phyloP scores from a whole-genome alignment of 2,113 vertebrate species.

The Plectropomus leopardus region DNA sequence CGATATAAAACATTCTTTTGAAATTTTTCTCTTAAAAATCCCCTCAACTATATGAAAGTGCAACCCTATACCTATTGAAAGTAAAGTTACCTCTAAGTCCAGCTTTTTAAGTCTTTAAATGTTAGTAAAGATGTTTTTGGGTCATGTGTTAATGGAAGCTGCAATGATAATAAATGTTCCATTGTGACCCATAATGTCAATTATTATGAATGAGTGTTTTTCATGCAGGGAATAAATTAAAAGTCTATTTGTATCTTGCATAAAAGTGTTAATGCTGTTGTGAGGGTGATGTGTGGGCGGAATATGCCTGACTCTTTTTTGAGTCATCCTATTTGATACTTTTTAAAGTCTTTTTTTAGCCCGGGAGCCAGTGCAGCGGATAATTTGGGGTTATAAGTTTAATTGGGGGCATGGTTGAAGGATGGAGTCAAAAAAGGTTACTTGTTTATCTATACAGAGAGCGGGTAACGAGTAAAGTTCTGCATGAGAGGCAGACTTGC shows the following conservation, averaged over 20 bases:
- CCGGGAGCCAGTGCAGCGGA: neutral
- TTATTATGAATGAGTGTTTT: neutral
- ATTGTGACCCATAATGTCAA: neutral
- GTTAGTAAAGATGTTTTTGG: neutral
- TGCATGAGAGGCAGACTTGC: neutral
- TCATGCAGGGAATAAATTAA: neutral
- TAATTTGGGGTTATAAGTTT: conserved; percentile 54
- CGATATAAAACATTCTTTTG: too few species aligned
- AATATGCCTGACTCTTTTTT: neutral
- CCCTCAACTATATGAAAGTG: neutral
- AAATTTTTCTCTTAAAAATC: neutral
- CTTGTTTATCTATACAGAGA: conserved; percentile 24
- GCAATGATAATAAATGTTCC: neutral
- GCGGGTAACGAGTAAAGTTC: neutral
- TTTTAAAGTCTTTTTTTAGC: conserved; percentile 15
- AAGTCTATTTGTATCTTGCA: conserved; percentile 2
- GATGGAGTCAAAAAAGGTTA: conserved; percentile 45
- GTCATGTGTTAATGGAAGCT: neutral
- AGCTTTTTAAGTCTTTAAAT: neutral
- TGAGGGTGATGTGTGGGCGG: neutral
- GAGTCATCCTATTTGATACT: neutral
- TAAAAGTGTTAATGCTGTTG: neutral
- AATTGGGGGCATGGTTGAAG: conserved; percentile 60
- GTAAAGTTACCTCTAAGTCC: neutral
- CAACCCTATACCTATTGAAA: neutral